Percentiles rank a stretch among this genome's conserved stretches.
Evolutionary conservation across 2,797 vertebrate genomes (phyloP).

Genomic region (Ctenopoma kingsleyae): DNA sequence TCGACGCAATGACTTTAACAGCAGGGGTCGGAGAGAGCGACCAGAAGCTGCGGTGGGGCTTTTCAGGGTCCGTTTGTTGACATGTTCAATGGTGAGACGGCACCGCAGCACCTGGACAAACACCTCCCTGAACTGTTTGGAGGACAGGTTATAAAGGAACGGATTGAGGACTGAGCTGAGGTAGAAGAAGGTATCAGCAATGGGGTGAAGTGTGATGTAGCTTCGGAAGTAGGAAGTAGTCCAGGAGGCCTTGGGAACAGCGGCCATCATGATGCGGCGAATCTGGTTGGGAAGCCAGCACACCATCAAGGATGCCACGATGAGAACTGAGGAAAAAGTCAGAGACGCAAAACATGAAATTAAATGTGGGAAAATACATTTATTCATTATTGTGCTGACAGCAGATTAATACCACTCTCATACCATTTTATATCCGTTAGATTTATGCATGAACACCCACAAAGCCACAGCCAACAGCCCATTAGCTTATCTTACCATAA

Average conservation of each 20-base stretch:
- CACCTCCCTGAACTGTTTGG: slow-evolving; percentile 91
- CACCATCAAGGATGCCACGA: slow-evolving; percentile 88
- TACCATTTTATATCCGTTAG: not conserved
- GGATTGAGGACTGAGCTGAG: slow-evolving; percentile 97
- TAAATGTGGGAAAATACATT: not conserved
- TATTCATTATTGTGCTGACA: not conserved
- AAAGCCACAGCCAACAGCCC: not conserved
- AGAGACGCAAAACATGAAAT: not conserved
- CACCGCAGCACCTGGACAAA: slow-evolving; percentile 93
- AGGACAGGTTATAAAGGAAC: slow-evolving; percentile 95
- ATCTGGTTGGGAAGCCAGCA: slow-evolving; percentile 97
- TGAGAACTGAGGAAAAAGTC: slow-evolving; percentile 85
- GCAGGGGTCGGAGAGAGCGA: slow-evolving; percentile 80
- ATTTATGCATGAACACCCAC: too few relatives aligned
- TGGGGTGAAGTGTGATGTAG: slow-evolving; percentile 88
- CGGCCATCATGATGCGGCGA: slow-evolving; percentile 91
- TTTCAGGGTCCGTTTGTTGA: slow-evolving; percentile 85
- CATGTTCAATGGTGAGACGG: slow-evolving; percentile 86
- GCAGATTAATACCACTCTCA: not conserved
- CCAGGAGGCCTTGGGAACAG: slow-evolving; percentile 89
- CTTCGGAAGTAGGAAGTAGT: slow-evolving; percentile 84
- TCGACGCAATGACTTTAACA: slow-evolving; percentile 74
- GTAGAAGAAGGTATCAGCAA: slow-evolving; percentile 94
- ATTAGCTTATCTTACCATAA: not conserved
- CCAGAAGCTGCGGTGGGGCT: slow-evolving; percentile 40